Base-by-base conservation (phyloP, 2,113 vertebrate species). In the Pygoscelis adeliae region DNA sequence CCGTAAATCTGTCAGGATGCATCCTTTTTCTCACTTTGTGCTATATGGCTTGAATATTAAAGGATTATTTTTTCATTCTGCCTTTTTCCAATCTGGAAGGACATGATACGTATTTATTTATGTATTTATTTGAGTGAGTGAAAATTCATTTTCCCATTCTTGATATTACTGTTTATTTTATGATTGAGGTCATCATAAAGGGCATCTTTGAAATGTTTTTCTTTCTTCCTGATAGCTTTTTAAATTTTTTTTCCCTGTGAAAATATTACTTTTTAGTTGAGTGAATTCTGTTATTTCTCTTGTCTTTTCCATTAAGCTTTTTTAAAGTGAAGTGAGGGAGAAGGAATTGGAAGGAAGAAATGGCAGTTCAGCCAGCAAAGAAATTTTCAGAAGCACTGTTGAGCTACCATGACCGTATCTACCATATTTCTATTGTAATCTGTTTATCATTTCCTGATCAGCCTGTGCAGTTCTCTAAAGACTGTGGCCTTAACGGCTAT, bases 1-100 rank as follows among this genome's bases (percentile, higher is more conserved):
- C n/a, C 40, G 83, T 88, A 94, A 94, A 96, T 95, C 63, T 92
- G 38, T 62, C 91, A 95, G 38, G 47, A 83, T 66, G 16, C 16
- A 40, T 89, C 26, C 8, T 72, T 71, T 88, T 74, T 40, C 53
- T 91, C 66, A 74, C 49, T 89, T 95, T 47, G 21, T 88, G 70
- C 44, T 88, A 56, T 83, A 81, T 71, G 65, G 52, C 47, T 97
- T 74, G 73, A 95, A 96, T 74, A 76, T 9, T 36, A 83, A 93
- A 56, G 23, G 46, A 93, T 53, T 67, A 42, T 19, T 76, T 89
- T 47, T 93, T 83, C 56, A 70, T 25, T 85, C 62, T 95, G 42
- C 29, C 34, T 71, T 96, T 94, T 91, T 79, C n/a, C 61, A 79
- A 34, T 72, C 47, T 93, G 69, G 73, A 92, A 93, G 46, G 47